Evolutionary conservation across 2,797 vertebrate species (phyloP).

Genomic region (Enoplosus armatus): DNA sequence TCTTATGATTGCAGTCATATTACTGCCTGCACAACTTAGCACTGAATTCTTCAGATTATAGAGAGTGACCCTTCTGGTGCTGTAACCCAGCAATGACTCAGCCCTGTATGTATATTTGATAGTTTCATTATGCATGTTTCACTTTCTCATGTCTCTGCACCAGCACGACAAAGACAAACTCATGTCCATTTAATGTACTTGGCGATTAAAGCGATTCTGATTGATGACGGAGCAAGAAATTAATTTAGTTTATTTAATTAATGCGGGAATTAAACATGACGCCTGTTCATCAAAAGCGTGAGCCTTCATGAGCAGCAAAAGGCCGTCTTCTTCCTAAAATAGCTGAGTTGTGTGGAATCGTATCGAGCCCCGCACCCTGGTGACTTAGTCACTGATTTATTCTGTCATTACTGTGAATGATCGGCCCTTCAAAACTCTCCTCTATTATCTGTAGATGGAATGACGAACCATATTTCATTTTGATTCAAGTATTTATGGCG

Average conservation of each 20-base stretch:
- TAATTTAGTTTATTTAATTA: slow-evolving; percentile 62
- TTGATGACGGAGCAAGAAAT: slow-evolving; percentile 64
- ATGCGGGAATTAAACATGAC: slow-evolving; percentile 68
- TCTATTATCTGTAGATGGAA: slow-evolving; percentile 87
- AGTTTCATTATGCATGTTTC: slow-evolving; percentile 38
- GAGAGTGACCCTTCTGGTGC: slow-evolving; percentile 31
- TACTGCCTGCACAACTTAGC: slow-evolving; percentile 52
- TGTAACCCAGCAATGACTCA: slow-evolving; percentile 37
- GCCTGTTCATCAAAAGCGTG: slow-evolving; percentile 71
- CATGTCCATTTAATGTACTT: slow-evolving; percentile 57
- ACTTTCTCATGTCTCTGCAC: slow-evolving; percentile 21
- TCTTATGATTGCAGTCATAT: slow-evolving; percentile 63
- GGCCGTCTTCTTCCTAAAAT: slow-evolving; percentile 84
- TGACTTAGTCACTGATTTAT: slow-evolving; percentile 88
- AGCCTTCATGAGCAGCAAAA: slow-evolving; percentile 80
- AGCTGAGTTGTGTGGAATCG: slow-evolving; percentile 76
- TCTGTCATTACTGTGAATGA: slow-evolving; percentile 90
- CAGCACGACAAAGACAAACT: slow-evolving; percentile 58
- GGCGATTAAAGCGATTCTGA: slow-evolving; percentile 57
- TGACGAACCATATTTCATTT: slow-evolving; percentile 86
- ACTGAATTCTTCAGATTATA: slow-evolving; percentile 49
- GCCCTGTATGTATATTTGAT: slow-evolving; percentile 40
- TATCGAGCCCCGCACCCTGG: slow-evolving; percentile 74
- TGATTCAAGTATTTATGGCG: slow-evolving; percentile 86
- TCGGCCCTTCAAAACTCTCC: slow-evolving; percentile 87